These are phyloP conservation scores for Archilochus colubris DNA, from an alignment of 2,113 vertebrate genomes.

Conservation along the genomic window DNA sequence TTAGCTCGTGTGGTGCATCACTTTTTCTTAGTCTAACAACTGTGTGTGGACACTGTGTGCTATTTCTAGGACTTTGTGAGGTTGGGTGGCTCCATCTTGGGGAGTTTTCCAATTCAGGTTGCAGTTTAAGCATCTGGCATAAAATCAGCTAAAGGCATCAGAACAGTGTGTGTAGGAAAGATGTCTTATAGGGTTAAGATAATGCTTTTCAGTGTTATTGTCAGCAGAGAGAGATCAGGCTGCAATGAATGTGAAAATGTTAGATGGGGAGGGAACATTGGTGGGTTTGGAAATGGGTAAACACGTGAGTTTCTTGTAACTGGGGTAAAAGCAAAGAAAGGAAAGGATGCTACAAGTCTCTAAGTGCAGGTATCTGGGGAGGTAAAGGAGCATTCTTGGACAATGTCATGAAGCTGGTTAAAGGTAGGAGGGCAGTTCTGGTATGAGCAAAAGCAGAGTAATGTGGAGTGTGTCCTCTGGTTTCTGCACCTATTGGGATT, in stretches of 20 bases:
- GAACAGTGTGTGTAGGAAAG: background rate
- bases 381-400: background rate
- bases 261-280: background rate
- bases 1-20: background rate
- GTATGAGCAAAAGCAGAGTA: background rate
- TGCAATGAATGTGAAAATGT: background rate
- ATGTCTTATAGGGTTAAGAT: background rate
- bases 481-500: background rate
- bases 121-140: background rate
- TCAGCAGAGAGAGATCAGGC: background rate
- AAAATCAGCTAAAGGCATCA: background rate
- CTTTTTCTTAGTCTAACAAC: background rate
- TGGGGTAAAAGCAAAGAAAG: background rate
- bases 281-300: background rate
- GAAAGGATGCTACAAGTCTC: background rate
- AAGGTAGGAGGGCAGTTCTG: background rate
- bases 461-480: background rate
- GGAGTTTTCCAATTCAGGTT: background rate
- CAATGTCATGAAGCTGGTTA: background rate
- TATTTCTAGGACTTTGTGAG: background rate
- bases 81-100: background rate
- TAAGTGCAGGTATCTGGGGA: background rate
- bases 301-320: background rate
- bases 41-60: background rate
- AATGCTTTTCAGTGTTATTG: conserved; percentile 3